Evolutionary conservation across 2,888 invertebrate species (phyloP), one percentile per base, ranked within the genome.

Genomic region (Phrixothrix hirtus): DNA sequence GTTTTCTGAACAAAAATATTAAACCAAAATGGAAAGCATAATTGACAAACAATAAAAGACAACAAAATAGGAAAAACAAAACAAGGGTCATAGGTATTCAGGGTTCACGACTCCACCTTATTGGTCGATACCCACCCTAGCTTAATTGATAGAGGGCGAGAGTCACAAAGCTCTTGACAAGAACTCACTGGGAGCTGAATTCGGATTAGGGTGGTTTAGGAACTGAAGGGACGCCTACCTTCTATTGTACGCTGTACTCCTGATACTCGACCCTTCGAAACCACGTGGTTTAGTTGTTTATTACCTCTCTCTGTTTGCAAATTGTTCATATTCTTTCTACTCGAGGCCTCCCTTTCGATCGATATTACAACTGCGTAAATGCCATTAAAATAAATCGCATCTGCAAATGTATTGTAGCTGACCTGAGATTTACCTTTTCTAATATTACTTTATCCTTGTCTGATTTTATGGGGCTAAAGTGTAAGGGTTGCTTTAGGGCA

Each of bases 241-340:
- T 60, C 57, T 56, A 46, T 39, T 41, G 58, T 21, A 49, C 66
- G 37, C 61, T 68, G 64, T 42, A 58, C 61, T 59, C 67, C 65
- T 70, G 66, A 60, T 69, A 68, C 62, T 26, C 53, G 57, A 65
- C 71, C 74, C 73, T 69, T 58, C 39, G 10, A 44, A 56, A 60
- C 70, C 70, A 66, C 66, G 68, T 60, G 64, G 61, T 60, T 43
- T 13, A 15, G 16, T 44, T 36, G 32, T 32, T 43, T 41, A 35
- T 46, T 47, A 12, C 27, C 10, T 11, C 26, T 13, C 6, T 11
- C n/a, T 32, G 12, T 12, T 12, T 13, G 11, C 25, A 37, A 17
- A 10, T 37, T 37, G 15, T 37, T 37, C 21, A 21, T n/a, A n/a
- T n/a, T n/a, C n/a, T n/a, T n/a, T n/a, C n/a, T n/a, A n/a, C n/a